Percentiles rank a stretch among this genome's conserved stretches.
phyloP scores from a whole-genome alignment of 2,797 vertebrate genomes.

The Peromyscus melanophrys region DNA sequence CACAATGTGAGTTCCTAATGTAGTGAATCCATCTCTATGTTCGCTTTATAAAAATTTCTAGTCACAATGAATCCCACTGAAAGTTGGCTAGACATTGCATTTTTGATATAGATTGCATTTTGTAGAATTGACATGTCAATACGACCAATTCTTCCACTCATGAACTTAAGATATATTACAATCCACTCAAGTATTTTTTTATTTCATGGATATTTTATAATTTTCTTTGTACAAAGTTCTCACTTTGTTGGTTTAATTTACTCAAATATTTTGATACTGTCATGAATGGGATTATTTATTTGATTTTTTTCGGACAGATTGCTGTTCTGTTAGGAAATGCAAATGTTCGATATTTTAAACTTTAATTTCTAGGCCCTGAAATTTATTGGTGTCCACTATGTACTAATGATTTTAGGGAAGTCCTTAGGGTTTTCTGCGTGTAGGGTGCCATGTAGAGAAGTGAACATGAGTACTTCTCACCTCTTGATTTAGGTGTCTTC shows the following conservation, averaged over 20 bases:
- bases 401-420: too few relatives aligned
- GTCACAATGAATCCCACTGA: neutral
- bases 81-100: neutral
- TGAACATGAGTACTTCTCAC: too few relatives aligned
- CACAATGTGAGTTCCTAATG: neutral
- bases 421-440: too few relatives aligned
- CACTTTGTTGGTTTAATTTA: neutral
- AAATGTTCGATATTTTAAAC: neutral
- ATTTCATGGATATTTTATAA: neutral
- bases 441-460: too few relatives aligned
- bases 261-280: neutral
- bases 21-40: too few relatives aligned
- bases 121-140: neutral
- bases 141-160: neutral
- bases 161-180: neutral
- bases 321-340: neutral
- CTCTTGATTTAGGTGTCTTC: too few relatives aligned
- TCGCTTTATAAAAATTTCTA: neutral
- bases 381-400: neutral
- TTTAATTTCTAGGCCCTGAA: neutral
- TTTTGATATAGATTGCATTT: neutral
- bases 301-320: neutral
- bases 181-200: neutral
- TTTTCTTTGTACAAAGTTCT: neutral
- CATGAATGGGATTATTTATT: neutral